Percentiles rank a stretch among this genome's conserved stretches.
phyloP scores from a whole-genome alignment of 2,797 vertebrate species.

The Helarctos malayanus region DNA sequence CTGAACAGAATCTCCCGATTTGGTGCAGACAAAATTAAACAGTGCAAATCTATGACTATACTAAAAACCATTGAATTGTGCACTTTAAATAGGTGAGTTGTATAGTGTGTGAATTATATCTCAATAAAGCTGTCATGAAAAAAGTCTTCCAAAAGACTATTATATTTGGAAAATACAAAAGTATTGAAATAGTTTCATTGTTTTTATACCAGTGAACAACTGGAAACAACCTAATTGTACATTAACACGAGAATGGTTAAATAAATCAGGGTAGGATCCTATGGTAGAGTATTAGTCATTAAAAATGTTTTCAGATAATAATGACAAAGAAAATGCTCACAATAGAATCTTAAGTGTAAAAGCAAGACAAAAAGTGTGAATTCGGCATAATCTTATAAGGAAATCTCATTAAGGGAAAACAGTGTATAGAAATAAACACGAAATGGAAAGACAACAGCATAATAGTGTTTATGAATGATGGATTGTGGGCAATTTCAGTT shows the following conservation, averaged over 20 bases:
- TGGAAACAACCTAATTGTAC: neutral
- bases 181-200: neutral
- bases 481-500: neutral
- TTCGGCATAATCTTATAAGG: neutral
- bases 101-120: neutral
- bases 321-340: conserved; percentile 10
- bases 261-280: neutral
- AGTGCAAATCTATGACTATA: neutral
- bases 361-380: neutral
- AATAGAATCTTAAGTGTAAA: neutral
- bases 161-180: neutral
- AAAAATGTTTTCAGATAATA: conserved; percentile 39
- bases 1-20: neutral
- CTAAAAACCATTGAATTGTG: neutral
- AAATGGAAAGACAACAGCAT: neutral
- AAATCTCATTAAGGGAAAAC: neutral
- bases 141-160: neutral
- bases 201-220: neutral
- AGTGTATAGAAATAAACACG: neutral
- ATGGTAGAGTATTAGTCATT: neutral
- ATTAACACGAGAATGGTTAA: neutral
- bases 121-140: neutral
- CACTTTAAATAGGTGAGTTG: neutral
- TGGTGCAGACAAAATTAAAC: conserved; percentile 44
- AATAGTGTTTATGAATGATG: neutral